Evolutionary conservation across 30 jellyfish, hydroid and myxozoan species (phyloP).

Genomic region (Turritopsis dohrnii): DNA sequence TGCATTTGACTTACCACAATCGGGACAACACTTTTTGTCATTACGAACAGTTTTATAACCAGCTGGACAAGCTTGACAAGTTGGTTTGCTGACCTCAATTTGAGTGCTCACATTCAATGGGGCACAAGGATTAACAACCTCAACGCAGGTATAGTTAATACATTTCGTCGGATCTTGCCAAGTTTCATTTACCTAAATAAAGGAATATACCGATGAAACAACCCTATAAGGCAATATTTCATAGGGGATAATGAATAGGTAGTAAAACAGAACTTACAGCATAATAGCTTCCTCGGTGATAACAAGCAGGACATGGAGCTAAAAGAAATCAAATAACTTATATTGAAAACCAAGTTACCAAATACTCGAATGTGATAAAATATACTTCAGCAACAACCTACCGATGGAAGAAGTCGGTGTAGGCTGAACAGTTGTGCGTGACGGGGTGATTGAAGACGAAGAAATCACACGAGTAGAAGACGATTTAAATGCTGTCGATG

Average conservation of each 20-base stretch:
- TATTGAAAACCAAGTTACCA: not conserved
- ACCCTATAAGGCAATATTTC: not conserved
- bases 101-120: conserved; percentile 65
- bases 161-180: conserved; percentile 74
- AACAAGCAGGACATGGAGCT: conserved; percentile 84
- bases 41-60: conserved; percentile 53
- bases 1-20: conserved; percentile 62
- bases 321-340: conserved; percentile 6
- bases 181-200: conserved; percentile 50
- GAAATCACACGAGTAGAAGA: conserved; percentile 25
- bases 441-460: conserved; percentile 26
- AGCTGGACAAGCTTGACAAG: conserved; percentile 74
- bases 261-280: conserved; percentile 29
- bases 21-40: conserved; percentile 70
- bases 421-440: conserved; percentile 19
- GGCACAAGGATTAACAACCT: conserved; percentile 77
- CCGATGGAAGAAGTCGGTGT: conserved; percentile 48
- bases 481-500: conserved; percentile 32
- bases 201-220: not conserved
- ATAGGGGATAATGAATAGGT: not conserved
- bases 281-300: conserved; percentile 58
- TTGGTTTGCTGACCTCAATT: conserved; percentile 51
- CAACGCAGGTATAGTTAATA: conserved; percentile 65
- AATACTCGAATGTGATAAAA: not conserved
- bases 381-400: not conserved